Percentiles rank a stretch among this genome's conserved stretches.
Conservation (phyloP, 2,888 invertebrate species). For the Caenorhabditis auriculariae region DNA sequence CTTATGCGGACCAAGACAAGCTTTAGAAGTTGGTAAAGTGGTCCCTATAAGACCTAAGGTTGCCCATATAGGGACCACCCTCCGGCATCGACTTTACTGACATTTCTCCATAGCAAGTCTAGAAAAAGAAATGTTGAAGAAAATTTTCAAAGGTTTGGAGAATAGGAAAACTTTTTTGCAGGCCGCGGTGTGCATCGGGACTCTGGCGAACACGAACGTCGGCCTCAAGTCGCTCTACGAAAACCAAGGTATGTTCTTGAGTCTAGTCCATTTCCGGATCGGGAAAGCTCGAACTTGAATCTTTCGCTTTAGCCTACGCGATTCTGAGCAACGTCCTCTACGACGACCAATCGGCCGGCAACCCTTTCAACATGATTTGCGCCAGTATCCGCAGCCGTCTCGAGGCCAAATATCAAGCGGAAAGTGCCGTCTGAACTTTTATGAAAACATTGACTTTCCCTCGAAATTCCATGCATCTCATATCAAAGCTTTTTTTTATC, state of each 20-base stretch:
- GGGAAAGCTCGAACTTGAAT: background rate
- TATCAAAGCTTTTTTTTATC: too few species aligned
- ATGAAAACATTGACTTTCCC: too few species aligned
- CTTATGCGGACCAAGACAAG: too few species aligned
- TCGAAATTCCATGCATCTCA: too few species aligned
- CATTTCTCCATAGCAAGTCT: too few species aligned
- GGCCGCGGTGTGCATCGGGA: slow-evolving; percentile 58
- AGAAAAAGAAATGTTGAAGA: too few species aligned
- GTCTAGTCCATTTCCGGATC: too few species aligned
- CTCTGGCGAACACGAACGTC: slow-evolving; percentile 46
- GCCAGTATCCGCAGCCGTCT: slow-evolving; percentile 47
- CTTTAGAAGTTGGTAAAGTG: too few species aligned
- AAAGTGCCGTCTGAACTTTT: slow-evolving; percentile 48
- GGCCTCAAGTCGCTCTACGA: slow-evolving; percentile 54
- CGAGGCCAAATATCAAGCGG: slow-evolving; percentile 42
- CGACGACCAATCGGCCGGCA: slow-evolving; percentile 39
- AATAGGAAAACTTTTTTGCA: slow-evolving; percentile 2
- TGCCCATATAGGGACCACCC: too few species aligned
- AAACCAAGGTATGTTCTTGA: slow-evolving; percentile 36
- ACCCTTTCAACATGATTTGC: slow-evolving; percentile 54
- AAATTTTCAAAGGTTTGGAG: background rate
- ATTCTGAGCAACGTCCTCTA: slow-evolving; percentile 46
- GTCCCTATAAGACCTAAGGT: too few species aligned
- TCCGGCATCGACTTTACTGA: too few species aligned
- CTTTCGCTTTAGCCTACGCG: slow-evolving; percentile 35